Base-by-base conservation (phyloP, 2,888 invertebrate genomes). In the Nomada lathburiana region DNA sequence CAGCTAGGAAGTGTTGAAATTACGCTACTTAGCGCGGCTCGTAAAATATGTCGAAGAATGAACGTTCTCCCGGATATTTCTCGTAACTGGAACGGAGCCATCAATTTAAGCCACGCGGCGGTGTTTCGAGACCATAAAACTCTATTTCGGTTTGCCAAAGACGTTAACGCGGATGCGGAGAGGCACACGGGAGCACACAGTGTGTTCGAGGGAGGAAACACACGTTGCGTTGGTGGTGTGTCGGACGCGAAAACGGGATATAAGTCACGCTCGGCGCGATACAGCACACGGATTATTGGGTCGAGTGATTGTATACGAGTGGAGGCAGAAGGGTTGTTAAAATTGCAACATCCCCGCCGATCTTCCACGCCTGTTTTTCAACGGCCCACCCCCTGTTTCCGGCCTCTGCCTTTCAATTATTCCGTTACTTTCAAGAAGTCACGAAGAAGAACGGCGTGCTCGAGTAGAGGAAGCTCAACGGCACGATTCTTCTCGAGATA, bases 401-500 rank as follows among this genome's bases (percentile, higher is more conserved):
- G 73, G 57, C 52, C 44, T 36, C 63, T 63, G 65, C 67, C 82
- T 88, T 88, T 88, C 88, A 80, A 88, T 88, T 88, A 88, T 86
- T 88, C 87, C 84, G 86, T 89, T 86, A 86, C 84, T 88, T 86
- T 85, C 85, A 85, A 85, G 83, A 81, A 80, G 88, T 88, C 86
- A 83, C 86, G 81, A 88, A 83, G 74, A 83, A 85, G 78, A 84
- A 75, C 83, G 82, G 63, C 87, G 85, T 88, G 81, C 85, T 87
- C 88, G 85, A 83, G 80, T 78, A 80, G 87, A 85, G 83, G 71
- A 83, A 90, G 89, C 89, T 89, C 36, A 0, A 89, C 88, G 85
- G 89, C 90, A 89, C 89, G 90, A 88, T 86, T 88, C 88, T 85
- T 86, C 85, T 87, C 83, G 75, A 82, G 83, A 80, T 74, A 67